Percentiles rank a stretch among this genome's conserved stretches.
These are phyloP conservation scores for Pseudochaenichthys georgianus DNA, from an alignment of 2,797 vertebrate species.

Conservation along the genomic window DNA sequence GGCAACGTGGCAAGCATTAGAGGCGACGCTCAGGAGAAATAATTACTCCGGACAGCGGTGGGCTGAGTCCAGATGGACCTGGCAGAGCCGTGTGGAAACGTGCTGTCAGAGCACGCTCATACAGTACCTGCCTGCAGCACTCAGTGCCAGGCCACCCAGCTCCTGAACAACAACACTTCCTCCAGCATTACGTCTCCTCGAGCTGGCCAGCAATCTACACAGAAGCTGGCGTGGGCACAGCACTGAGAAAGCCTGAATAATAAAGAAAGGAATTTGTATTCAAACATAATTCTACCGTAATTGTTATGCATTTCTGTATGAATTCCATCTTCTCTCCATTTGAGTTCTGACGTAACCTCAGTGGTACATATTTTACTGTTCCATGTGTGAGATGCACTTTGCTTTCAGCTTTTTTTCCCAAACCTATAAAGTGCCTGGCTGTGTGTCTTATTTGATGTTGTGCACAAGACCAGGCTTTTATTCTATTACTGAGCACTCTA, in stretches of 20 bases:
- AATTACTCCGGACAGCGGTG: slow-evolving; percentile 74
- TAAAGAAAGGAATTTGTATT: slow-evolving; percentile 24
- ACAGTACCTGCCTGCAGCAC: slow-evolving; percentile 33
- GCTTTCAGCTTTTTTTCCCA: slow-evolving; percentile 27
- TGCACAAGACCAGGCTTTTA: slow-evolving; percentile 51
- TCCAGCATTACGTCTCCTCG: slow-evolving; percentile 35
- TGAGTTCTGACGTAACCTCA: background rate
- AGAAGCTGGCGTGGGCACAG: slow-evolving; percentile 29
- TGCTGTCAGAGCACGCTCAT: slow-evolving; percentile 65
- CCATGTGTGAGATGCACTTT: background rate
- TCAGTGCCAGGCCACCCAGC: slow-evolving; percentile 41
- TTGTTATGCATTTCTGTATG: slow-evolving; percentile 13
- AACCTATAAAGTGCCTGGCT: background rate
- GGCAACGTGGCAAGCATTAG: slow-evolving; percentile 30
- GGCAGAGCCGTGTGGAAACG: slow-evolving; percentile 51
- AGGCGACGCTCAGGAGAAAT: slow-evolving; percentile 64
- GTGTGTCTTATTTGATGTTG: slow-evolving; percentile 35
- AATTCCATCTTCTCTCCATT: background rate
- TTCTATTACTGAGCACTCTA: slow-evolving; percentile 64
- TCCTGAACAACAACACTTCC: slow-evolving; percentile 37
- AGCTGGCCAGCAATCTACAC: slow-evolving; percentile 40
- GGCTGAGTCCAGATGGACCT: slow-evolving; percentile 77
- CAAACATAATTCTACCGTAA: slow-evolving; percentile 35
- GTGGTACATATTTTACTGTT: slow-evolving; percentile 13
- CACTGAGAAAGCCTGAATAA: slow-evolving; percentile 6